Evolutionary conservation across 2,113 vertebrate species (phyloP), one percentile per base, ranked within the genome.

Genomic region (Salvelinus namaycush): DNA sequence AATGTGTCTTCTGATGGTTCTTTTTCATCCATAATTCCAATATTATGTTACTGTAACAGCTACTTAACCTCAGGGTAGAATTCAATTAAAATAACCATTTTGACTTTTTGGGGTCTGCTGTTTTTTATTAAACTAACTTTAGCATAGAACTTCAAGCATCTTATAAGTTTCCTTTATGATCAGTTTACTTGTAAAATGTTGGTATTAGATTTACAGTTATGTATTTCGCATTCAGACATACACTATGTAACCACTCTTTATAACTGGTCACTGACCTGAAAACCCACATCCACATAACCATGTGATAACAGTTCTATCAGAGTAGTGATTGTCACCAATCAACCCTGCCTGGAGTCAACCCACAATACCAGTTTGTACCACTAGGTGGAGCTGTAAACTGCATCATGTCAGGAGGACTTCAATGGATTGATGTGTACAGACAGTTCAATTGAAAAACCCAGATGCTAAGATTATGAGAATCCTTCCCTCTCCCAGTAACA

Each of bases 21-120:
- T 44, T 44, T 5, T 68, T 71, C 85, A 87, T 72, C 73, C 79
- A 66, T 80, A 87, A 86, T 81, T 79, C 79, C 80, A 83, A 78
- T 84, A 44, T 44, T 44, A 44, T 44, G 8, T 83, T 81, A 79
- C 69, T 86, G 87, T 87, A 87, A 86, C 87, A 78, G 77, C 87
- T 82, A 80, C 74, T 81, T 84, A 88, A 82, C 82, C 88, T 88
- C 84, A 88, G 86, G 86, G 77, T 86, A 86, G 65, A 79, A 79
- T 87, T 86, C 0, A 84, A 88, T 87, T 82, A 88, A 88, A 91
- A 83, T 66, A 18, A 78, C 76, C 0, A 68, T 83, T 90, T 90
- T 89, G 83, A 73, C 84, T 86, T 22, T 22, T 26, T 79, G 72
- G 44, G 75, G 72, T 76, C 86, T 80, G 34, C 83, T 80, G 87